Evolutionary conservation across 2,888 invertebrate species (phyloP).

Genomic region (Sycophila texana): DNA sequence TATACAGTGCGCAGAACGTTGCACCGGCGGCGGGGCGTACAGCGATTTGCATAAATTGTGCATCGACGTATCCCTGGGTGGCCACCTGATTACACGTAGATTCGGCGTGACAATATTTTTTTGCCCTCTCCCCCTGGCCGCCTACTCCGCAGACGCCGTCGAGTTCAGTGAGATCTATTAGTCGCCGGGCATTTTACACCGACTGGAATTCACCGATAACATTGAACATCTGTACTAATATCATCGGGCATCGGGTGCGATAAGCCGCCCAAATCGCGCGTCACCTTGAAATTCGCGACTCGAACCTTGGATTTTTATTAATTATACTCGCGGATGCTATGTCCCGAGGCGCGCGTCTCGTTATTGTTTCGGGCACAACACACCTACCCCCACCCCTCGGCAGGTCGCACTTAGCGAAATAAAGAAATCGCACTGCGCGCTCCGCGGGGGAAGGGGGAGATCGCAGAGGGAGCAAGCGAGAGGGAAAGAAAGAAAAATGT

Average conservation of each 20-base stretch:
- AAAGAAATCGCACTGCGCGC: constrained; percentile 20
- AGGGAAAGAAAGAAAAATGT: constrained; percentile 37
- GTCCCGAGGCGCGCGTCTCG: constrained; percentile 8
- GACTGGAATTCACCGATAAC: constrained; percentile 43
- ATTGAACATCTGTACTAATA: constrained; percentile 50
- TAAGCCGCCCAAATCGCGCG: neutral
- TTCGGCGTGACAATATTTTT: too few species aligned
- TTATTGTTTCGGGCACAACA: neutral
- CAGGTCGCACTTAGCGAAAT: constrained; percentile 9
- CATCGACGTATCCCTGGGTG: constrained; percentile 7
- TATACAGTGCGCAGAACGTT: neutral
- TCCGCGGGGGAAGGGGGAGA: neutral
- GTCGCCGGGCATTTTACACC: neutral
- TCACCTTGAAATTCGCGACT: constrained; percentile 42
- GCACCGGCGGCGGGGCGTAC: neutral
- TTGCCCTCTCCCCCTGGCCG: too few species aligned
- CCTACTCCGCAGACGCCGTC: neutral
- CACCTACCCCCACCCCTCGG: neutral
- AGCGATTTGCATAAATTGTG: constrained; percentile 30
- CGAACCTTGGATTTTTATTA: constrained; percentile 45
- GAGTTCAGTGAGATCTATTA: constrained; percentile 32
- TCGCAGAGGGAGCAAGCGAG: neutral
- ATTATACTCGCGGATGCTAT: constrained; percentile 37
- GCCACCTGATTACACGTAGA: constrained; percentile 40
- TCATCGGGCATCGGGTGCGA: constrained; percentile 15